Evolutionary conservation across 37 sponge, comb jelly and placozoan species (phyloP).

Genomic region (Ianthella basta): DNA sequence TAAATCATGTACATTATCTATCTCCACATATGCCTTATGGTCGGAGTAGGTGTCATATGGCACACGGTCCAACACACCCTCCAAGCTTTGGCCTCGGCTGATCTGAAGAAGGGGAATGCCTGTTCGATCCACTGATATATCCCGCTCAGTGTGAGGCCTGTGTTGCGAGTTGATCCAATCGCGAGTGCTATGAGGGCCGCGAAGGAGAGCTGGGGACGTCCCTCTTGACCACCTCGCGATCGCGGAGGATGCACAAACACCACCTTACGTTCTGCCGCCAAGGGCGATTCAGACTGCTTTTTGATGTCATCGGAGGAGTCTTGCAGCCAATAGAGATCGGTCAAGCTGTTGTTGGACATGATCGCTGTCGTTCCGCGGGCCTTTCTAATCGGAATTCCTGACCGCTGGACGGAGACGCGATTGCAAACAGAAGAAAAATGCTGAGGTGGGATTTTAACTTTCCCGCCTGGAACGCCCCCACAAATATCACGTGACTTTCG

Average conservation of each 20-base stretch:
- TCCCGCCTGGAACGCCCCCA: conserved; percentile 26
- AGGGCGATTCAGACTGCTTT: neutral
- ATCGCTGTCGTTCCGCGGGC: neutral
- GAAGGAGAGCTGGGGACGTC: conserved; percentile 76
- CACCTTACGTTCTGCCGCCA: neutral
- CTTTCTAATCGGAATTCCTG: neutral
- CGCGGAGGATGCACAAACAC: conserved; percentile 8
- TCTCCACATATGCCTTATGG: too few species aligned
- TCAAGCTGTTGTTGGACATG: conserved; percentile 64
- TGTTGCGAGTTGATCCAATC: conserved; percentile 62
- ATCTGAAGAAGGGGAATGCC: conserved; percentile 79
- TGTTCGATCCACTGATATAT: conserved; percentile 83
- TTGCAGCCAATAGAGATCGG: conserved; percentile 74
- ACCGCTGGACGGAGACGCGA: too few species aligned
- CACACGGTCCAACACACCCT: too few species aligned
- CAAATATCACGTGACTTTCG: neutral
- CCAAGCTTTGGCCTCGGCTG: conserved; percentile 83
- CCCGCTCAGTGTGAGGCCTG: conserved; percentile 68
- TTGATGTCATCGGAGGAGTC: neutral
- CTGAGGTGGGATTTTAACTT: conserved; percentile 1
- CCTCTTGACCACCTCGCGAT: conserved; percentile 5
- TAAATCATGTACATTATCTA: too few species aligned
- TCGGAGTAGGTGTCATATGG: too few species aligned
- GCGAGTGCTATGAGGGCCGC: conserved; percentile 81
- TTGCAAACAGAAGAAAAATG: too few species aligned